phyloP scores from a whole-genome alignment of 2,797 vertebrate species.

The Bucorvus abyssinicus region DNA sequence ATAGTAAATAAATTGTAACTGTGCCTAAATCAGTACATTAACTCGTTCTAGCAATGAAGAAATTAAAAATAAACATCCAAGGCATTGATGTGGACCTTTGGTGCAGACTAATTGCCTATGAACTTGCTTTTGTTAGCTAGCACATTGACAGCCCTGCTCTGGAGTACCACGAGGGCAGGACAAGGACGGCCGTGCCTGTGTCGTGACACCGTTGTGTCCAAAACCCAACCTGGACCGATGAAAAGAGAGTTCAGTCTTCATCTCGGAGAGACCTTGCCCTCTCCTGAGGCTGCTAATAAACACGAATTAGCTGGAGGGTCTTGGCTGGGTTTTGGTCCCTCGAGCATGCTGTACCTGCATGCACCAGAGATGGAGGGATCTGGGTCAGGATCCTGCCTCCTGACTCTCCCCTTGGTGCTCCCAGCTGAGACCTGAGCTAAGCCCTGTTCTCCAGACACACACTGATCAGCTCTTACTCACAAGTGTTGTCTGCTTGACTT shows the following conservation, averaged over 20 bases:
- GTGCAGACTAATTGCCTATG: background rate
- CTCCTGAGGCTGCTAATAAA: background rate
- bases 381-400: background rate
- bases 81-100: background rate
- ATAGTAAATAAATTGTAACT: background rate
- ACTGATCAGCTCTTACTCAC: background rate
- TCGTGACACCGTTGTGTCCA: accelerated
- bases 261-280: background rate
- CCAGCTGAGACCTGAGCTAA: background rate
- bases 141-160: background rate
- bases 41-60: background rate
- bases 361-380: accelerated
- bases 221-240: background rate
- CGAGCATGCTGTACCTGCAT: background rate
- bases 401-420: accelerated
- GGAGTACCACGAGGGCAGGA: background rate
- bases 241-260: background rate
- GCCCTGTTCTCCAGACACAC: background rate
- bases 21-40: background rate
- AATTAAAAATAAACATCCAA: background rate
- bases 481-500: background rate
- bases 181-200: background rate
- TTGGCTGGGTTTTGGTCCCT: background rate
- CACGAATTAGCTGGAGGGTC: background rate
- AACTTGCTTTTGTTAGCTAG: background rate